Conservation (phyloP, 2,797 vertebrate species). For the Sebastes iracundus region DNA sequence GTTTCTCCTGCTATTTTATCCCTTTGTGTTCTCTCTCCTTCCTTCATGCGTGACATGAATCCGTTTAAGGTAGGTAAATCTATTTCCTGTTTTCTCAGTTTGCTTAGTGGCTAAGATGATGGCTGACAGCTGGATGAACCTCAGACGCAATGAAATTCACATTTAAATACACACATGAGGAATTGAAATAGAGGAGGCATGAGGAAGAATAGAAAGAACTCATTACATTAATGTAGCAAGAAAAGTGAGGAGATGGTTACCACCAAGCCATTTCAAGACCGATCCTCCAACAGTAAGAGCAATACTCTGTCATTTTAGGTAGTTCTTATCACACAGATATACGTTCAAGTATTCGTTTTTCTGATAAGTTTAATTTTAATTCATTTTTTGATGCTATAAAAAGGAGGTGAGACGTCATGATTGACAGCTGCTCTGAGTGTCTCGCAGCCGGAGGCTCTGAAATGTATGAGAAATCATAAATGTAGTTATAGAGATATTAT, state of each 20-base stretch:
- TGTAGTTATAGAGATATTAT: no score
- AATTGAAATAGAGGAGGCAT: background rate
- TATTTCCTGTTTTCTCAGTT: slow-evolving; percentile 55
- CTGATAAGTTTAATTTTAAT: no score
- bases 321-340: no score
- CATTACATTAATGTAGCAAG: background rate
- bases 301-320: background rate
- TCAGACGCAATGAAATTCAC: background rate
- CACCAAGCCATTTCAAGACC: background rate
- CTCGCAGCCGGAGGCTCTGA: no score
- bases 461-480: no score
- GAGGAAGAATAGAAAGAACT: background rate
- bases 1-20: background rate
- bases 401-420: no score
- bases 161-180: slow-evolving; percentile 8
- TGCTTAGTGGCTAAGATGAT: slow-evolving; percentile 31
- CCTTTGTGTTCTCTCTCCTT: slow-evolving; percentile 4
- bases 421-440: no score
- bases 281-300: accelerated
- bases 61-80: slow-evolving; percentile 33
- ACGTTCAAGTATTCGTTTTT: no score
- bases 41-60: slow-evolving; percentile 29
- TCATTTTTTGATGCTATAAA: no score
- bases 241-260: background rate
- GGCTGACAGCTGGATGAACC: slow-evolving; percentile 22